Percentiles rank a stretch among this genome's conserved stretches.
Conservation (phyloP, 1,140 invertebrate species). For the Calephelis virginiensis region DNA sequence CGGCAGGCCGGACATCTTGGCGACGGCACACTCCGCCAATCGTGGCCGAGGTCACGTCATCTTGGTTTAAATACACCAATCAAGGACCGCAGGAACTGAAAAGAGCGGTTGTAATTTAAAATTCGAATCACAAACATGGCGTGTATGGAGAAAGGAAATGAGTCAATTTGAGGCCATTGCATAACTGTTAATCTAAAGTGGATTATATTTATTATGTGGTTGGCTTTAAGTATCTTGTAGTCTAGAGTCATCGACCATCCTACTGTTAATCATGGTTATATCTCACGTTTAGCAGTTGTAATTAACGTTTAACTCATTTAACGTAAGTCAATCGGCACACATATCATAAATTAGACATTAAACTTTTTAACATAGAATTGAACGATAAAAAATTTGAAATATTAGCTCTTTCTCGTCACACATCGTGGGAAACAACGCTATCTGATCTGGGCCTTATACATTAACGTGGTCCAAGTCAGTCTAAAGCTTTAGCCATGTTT, state of each 20-base stretch:
- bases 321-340: no score
- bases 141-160: conserved; percentile 16
- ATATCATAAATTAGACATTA: no score
- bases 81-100: conserved; percentile 24
- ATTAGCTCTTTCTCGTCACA: no score
- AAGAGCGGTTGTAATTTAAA: conserved; percentile 14
- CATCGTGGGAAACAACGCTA: no score
- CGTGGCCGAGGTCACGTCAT: conserved; percentile 41
- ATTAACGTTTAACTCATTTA: no score
- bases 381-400: no score
- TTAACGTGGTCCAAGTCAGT: no score
- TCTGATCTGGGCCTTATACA: no score
- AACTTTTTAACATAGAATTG: no score
- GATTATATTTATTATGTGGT: conserved; percentile 22
- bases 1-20: conserved; percentile 72
- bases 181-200: conserved; percentile 22
- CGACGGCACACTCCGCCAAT: conserved; percentile 44
- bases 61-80: conserved; percentile 40
- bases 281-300: no score
- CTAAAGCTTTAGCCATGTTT: no score
- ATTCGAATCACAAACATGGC: conserved; percentile 17
- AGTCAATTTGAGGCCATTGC: background rate
- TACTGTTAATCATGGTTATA: no score
- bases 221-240: background rate
- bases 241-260: background rate